These are phyloP conservation scores for cattle (Bos taurus) DNA, from an alignment of 2,113 vertebrate species.

Conservation along the genomic window DNA sequence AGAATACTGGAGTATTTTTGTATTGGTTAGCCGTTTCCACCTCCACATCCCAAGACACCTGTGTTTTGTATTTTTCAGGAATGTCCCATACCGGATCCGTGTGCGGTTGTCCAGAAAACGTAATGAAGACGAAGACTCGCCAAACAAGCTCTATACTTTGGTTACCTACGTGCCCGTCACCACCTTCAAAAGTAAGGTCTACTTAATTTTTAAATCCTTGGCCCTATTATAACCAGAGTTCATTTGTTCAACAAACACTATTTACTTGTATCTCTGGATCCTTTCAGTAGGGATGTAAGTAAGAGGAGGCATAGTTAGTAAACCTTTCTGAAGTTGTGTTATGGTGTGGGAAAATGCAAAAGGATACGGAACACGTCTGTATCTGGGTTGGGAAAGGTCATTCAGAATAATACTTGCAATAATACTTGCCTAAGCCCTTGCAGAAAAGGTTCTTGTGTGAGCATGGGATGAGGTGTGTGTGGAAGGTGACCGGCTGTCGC, in stretches of 20 bases:
- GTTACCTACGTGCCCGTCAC: conserved; percentile 96
- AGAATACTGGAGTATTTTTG: not conserved
- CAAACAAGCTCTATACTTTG: conserved; percentile 96
- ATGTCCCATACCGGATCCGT: conserved; percentile 94
- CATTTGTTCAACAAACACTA: not conserved
- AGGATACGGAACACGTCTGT: not conserved
- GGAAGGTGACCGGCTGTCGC: not conserved
- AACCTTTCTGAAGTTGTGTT: not conserved
- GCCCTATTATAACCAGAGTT: not conserved
- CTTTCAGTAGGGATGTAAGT: not conserved
- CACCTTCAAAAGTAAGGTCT: conserved; percentile 92
- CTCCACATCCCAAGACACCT: not conserved
- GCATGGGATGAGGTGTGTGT: not conserved
- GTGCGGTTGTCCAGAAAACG: conserved; percentile 95
- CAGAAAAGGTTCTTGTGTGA: not conserved
- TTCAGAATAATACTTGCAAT: not conserved
- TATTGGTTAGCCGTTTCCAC: not conserved
- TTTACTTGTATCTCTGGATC: not conserved
- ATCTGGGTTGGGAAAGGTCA: not conserved
- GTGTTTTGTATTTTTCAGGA: conserved; percentile 77
- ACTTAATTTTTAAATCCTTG: not conserved
- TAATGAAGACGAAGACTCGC: conserved; percentile 97
- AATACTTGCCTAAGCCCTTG: not conserved
- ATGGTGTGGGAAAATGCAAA: not conserved
- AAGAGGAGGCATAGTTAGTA: not conserved